Percentiles rank a stretch among this genome's conserved stretches.
These are phyloP conservation scores for Panzeria rudis DNA, from an alignment of 2,888 invertebrate species.

Conservation along the genomic window DNA sequence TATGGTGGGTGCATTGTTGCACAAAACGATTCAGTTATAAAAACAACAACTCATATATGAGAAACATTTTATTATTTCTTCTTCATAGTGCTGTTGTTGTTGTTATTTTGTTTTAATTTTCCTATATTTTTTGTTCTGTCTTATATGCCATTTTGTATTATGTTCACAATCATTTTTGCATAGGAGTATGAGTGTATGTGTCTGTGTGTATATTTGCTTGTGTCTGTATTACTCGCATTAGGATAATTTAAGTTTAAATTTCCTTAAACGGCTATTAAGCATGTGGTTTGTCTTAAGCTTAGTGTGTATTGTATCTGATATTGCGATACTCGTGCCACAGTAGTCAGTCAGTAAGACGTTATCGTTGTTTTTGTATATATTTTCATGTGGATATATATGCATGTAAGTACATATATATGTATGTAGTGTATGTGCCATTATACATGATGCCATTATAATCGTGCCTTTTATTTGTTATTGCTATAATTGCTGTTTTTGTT, in stretches of 20 bases:
- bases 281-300: conserved; percentile 74
- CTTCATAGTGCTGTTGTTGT: neutral
- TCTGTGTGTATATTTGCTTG: neutral
- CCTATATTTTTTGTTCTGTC: conserved; percentile 14
- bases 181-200: neutral
- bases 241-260: conserved; percentile 74
- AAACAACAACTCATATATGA: conserved; percentile 16
- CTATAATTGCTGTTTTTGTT: conserved; percentile 29
- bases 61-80: conserved; percentile 43
- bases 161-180: neutral
- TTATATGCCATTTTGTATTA: neutral
- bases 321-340: conserved; percentile 16
- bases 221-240: conserved; percentile 75
- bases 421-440: conserved; percentile 69
- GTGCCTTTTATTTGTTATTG: conserved; percentile 61
- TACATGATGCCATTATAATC: conserved; percentile 58
- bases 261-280: conserved; percentile 76
- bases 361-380: conserved; percentile 13
- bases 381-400: conserved; percentile 1
- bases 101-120: conserved; percentile 38
- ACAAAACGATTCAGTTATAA: conserved; percentile 53
- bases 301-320: conserved; percentile 70
- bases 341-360: neutral
- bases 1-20: conserved; percentile 60
- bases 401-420: conserved; percentile 41